phyloP scores from a whole-genome alignment of 2,113 vertebrate species.

The Papio anubis region DNA sequence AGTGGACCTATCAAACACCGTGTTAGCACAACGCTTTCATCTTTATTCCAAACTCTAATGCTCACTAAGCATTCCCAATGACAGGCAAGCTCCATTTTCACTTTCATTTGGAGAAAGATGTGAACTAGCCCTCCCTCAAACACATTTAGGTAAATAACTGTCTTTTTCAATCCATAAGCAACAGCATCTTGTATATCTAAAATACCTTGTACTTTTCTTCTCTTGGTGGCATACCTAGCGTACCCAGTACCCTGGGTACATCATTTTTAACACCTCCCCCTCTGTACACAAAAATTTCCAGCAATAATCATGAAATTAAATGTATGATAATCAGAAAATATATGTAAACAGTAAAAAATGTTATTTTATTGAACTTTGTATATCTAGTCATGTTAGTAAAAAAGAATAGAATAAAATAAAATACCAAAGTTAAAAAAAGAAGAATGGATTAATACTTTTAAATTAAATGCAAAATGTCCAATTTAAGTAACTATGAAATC shows the following conservation, averaged over 20 bases:
- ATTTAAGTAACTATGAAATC: not conserved
- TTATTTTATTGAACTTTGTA: not conserved
- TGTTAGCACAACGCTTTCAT: conserved; percentile 36
- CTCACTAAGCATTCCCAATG: conserved; percentile 27
- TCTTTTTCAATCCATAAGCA: not conserved
- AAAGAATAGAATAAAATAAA: not conserved
- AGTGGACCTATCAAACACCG: conserved; percentile 33
- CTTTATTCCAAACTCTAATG: conserved; percentile 55
- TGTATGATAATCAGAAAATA: not conserved
- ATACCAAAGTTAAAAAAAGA: not conserved
- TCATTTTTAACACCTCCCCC: not conserved
- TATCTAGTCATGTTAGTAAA: not conserved
- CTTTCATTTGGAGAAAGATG: conserved; percentile 28
- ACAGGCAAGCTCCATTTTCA: not conserved
- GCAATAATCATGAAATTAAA: not conserved
- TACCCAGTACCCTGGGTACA: not conserved
- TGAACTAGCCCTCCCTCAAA: not conserved
- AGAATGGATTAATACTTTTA: not conserved
- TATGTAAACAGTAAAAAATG: not conserved
- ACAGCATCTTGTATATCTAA: not conserved
- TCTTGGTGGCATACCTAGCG: not conserved
- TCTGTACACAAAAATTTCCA: not conserved
- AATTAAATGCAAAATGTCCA: not conserved
- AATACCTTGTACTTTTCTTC: not conserved
- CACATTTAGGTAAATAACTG: not conserved